Evolutionary conservation across 2,888 invertebrate species (phyloP), one percentile per base, ranked within the genome.

Genomic region (Bimastos eiseni): DNA sequence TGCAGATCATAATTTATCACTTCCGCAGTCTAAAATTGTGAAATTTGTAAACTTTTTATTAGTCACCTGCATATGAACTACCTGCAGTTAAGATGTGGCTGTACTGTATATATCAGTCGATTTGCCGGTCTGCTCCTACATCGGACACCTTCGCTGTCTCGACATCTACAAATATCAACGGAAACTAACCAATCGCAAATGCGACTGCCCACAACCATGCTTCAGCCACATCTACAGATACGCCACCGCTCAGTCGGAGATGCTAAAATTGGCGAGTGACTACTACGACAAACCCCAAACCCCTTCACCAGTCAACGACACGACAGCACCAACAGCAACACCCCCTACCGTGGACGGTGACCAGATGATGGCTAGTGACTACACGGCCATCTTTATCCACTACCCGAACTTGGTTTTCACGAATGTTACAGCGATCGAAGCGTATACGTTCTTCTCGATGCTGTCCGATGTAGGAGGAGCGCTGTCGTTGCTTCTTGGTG

Each of bases 341-440:
- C 19, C 84, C 19, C 0, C 84, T 33, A n/a, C 33, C n/a, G 34
- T 24, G 19, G 37, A 86, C 36, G 36, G 19, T 1, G 19, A 19
- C 37, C 37, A 34, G 34, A 19, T 3, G 19, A 36, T 86, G 36
- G 0, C 34, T 36, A 37, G 36, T 4, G 86, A 86, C 86, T 86
- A 86, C 86, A 86, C 86, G 86, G 86, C 37, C 36, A 36, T 86
- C 86, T 86, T 86, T 19, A 86, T 86, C 36, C 36, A 86, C 37
- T 86, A 86, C 37, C 86, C 86, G 36, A 86, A 86, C 37, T 19
- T 86, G 36, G 36, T 86, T 1, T 34, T 86, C 33, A 86, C 86
- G 86, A 86, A 37, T 37, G 86, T 86, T 19, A 86, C 86, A 30
- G 3, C 37, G 13, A 17, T 86, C 86, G 86, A 34, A 33, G 86